Base-by-base conservation (phyloP, 2,113 vertebrate genomes). In the Procavia capensis region DNA sequence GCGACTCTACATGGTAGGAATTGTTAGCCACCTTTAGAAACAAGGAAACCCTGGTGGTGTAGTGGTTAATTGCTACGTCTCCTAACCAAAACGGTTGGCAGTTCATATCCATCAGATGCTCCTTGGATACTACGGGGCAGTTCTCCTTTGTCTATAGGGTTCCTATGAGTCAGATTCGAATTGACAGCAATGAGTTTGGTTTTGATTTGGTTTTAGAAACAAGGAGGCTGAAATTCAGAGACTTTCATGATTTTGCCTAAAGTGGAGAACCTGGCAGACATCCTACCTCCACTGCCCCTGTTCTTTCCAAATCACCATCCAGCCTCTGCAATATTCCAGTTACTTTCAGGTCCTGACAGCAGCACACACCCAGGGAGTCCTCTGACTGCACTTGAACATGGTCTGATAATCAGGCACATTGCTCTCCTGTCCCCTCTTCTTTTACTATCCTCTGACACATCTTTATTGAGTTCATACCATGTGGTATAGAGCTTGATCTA, bases 401-500 rank as follows among this genome's bases (percentile, higher is more conserved):
- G 8, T 29, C 2, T 1, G 1, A 9, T 9, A 66, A 54, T 59
- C 57, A 59, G 57, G 2, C 57, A 54, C 57, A 59, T 59, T 59
- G 57, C 57, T 57, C 9, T 8, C 19, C 63, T 70, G 10, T 6
- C 27, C 50, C 45, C 17, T 13, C 64, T 57, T 36, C 6, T 19
- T 34, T 34, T 4, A 59, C n/a, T 4, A 2, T 11, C 57, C 68
- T 63, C 85, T 76, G 24, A 54, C 34, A 19, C 5, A 2, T 50
- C 47, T 57, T 66, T 31, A 8, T 24, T 36, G 43, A 25, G 31
- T 36, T 64, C 27, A 43, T 41, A 11, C 11, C 80, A 25, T 1
- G 0, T 8, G 36, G 13, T 27, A 4, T 0, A 1, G 27, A 57
- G 25, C 63, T 14, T 6, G 10, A 19, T 7, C 57, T 16, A 20